Percentiles rank a stretch among this genome's conserved stretches.
phyloP scores from a whole-genome alignment of 1,140 invertebrate species.

The Papilio helenus region DNA sequence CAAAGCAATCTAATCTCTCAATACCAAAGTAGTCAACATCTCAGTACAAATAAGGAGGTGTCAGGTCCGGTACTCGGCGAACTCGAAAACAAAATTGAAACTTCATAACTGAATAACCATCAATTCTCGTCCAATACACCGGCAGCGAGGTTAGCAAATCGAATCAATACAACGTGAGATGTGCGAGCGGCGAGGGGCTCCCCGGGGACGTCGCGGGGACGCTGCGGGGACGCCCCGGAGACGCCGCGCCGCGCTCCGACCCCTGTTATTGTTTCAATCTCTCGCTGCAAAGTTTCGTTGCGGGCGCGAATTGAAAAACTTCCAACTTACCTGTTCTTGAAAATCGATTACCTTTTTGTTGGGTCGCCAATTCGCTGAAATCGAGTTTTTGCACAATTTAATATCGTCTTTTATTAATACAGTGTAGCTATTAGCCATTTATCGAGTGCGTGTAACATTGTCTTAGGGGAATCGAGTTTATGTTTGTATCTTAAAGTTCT shows the following conservation, averaged over 20 bases:
- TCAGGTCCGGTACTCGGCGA: constrained; percentile 10
- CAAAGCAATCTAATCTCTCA: not conserved
- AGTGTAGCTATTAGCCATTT: not conserved
- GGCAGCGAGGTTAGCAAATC: constrained; percentile 49
- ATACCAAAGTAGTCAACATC: not conserved
- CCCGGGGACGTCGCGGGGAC: constrained; percentile 24
- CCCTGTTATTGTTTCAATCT: constrained; percentile 73
- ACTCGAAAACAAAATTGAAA: constrained; percentile 33
- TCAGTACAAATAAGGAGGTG: constrained; percentile 5
- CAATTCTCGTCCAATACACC: constrained; percentile 32
- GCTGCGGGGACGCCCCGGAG: constrained; percentile 46
- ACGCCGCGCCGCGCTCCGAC: constrained; percentile 46
- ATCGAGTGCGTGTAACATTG: not conserved
- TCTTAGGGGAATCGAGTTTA: not conserved
- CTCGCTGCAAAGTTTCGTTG: constrained; percentile 50
- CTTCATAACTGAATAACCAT: constrained; percentile 36
- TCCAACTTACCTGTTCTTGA: constrained; percentile 34
- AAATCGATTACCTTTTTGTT: constrained; percentile 35
- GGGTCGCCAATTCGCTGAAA: not conserved
- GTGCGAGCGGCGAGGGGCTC: not conserved
- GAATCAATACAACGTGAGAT: constrained; percentile 55
- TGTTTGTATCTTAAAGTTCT: not conserved
- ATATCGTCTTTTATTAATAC: not conserved
- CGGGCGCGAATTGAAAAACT: constrained; percentile 59
- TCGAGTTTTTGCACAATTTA: constrained; percentile 20